Conservation (phyloP, 2,113 vertebrate species). For the Pseudopipra pipra region DNA sequence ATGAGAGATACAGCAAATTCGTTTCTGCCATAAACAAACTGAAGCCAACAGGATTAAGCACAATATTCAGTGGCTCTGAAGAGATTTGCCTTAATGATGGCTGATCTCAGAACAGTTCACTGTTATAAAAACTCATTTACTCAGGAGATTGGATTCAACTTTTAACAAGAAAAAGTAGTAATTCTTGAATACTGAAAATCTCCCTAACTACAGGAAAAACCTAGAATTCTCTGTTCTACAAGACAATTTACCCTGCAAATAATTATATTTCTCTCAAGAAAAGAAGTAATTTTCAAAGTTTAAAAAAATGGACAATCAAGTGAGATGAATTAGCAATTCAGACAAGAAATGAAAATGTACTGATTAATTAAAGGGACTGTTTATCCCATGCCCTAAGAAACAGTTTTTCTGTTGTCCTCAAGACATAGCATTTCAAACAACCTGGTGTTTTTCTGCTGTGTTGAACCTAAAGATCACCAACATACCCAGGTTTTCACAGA, state of each 20-base stretch:
- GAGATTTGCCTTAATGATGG: background rate
- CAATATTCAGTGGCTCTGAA: background rate
- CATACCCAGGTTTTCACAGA: background rate
- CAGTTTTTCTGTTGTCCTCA: background rate
- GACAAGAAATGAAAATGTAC: background rate
- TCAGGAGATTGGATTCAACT: background rate
- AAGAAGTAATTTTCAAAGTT: background rate
- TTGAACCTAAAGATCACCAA: background rate
- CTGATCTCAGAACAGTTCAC: background rate
- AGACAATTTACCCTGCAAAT: background rate
- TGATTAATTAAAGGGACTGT: background rate
- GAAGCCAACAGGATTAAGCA: background rate
- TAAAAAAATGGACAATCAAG: background rate
- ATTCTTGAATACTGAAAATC: background rate
- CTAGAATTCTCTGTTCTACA: background rate
- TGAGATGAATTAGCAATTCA: background rate
- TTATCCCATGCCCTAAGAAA: background rate
- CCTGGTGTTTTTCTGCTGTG: background rate
- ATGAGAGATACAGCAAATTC: background rate
- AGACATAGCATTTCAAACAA: background rate
- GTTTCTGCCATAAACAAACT: background rate
- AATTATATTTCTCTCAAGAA: background rate
- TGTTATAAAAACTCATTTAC: background rate
- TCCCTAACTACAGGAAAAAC: background rate
- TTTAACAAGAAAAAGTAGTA: background rate